Evolutionary conservation across 1,140 invertebrate species (phyloP).

Genomic region (Pseudomyrmex gracilis): DNA sequence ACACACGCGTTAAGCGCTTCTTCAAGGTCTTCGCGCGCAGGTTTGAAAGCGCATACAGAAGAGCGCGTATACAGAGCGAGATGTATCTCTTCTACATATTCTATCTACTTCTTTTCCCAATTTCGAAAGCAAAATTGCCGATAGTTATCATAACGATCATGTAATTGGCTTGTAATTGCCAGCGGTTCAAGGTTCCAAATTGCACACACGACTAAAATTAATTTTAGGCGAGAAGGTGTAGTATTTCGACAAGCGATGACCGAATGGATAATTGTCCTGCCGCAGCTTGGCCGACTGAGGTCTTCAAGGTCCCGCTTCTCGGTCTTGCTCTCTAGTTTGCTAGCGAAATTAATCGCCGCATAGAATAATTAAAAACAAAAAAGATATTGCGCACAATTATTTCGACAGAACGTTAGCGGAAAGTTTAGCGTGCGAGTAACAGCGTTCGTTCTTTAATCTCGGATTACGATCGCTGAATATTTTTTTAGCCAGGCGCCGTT

Average conservation of each 20-base stretch:
- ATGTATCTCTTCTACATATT: too few species aligned
- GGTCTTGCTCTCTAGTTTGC: neutral
- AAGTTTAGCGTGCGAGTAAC: slow-evolving; percentile 49
- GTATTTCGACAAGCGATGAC: slow-evolving; percentile 54
- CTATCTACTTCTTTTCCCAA: slow-evolving; percentile 7
- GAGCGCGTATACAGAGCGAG: too few species aligned
- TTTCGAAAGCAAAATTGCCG: slow-evolving; percentile 38
- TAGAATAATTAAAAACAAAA: neutral
- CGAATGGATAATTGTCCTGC: slow-evolving; percentile 31
- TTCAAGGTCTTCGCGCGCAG: slow-evolving; percentile 37
- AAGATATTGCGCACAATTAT: slow-evolving; percentile 32
- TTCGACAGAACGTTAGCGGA: slow-evolving; percentile 54
- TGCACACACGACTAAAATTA: slow-evolving; percentile 10
- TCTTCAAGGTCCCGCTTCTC: slow-evolving; percentile 22
- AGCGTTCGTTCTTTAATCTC: slow-evolving; percentile 44
- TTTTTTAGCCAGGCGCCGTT: slow-evolving; percentile 40
- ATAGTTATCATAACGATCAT: slow-evolving; percentile 17
- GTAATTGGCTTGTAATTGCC: slow-evolving; percentile 38
- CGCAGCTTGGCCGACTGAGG: neutral
- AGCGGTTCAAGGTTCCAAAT: slow-evolving; percentile 20
- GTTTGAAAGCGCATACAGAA: neutral
- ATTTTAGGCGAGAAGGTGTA: neutral
- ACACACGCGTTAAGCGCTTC: neutral
- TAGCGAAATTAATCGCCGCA: slow-evolving; percentile 43
- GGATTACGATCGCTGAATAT: slow-evolving; percentile 54